phyloP scores from a whole-genome alignment of 1,140 invertebrate species.

The Pogonomyrmex barbatus region DNA sequence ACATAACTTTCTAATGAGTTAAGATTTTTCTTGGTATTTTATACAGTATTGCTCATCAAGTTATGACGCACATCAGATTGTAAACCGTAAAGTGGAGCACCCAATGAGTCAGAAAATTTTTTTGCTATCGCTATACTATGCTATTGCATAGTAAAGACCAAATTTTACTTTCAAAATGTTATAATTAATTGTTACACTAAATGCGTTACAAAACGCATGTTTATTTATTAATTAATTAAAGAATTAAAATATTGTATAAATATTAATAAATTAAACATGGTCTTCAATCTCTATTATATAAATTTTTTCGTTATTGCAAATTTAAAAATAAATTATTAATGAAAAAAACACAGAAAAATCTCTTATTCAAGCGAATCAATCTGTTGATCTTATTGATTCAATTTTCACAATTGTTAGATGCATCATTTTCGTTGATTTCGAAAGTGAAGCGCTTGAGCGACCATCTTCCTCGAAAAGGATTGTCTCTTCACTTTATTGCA shows the following conservation, averaged over 20 bases:
- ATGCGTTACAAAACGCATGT: background rate
- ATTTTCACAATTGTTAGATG: background rate
- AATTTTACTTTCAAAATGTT: background rate
- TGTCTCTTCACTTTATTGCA: background rate
- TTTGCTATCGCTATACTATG: background rate
- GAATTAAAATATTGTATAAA: background rate
- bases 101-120: constrained; percentile 27
- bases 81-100: background rate
- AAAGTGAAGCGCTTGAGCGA: background rate
- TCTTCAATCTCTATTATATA: background rate
- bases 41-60: constrained; percentile 8
- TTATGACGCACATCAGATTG: background rate
- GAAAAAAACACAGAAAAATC: background rate
- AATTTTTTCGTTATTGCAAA: background rate
- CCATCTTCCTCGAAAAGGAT: constrained; percentile 8
- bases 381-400: background rate
- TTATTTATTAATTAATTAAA: constrained; percentile 1
- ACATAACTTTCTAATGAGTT: background rate
- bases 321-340: background rate
- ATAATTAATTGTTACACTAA: background rate
- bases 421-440: background rate
- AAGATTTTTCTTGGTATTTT: constrained; percentile 6
- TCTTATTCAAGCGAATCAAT: background rate
- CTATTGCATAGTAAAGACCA: background rate
- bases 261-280: background rate